Base-by-base conservation (phyloP, 2,797 vertebrate species). In the Smutsia gigantea region DNA sequence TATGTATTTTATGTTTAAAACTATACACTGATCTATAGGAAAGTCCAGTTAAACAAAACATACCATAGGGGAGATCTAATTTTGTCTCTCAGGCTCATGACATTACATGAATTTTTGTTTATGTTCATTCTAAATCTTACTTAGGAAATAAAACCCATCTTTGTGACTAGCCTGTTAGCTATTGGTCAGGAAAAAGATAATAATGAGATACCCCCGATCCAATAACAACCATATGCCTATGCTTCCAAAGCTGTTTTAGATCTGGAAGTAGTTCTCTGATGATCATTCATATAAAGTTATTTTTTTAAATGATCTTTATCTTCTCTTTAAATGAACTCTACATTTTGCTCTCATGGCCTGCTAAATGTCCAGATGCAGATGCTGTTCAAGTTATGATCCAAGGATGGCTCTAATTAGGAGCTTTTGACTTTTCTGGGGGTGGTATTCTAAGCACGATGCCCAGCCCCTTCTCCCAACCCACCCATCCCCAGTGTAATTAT, bases 1-100 rank as follows among this genome's bases (percentile, higher is more conserved):
- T 82, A 66, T 69, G 51, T 53, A 94, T 25, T 94, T 82, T 83
- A 64, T 83, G 53, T 96, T 84, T 94, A 72, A 95, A 96, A 94
- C 49, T 88, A 63, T 68, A 49, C 14, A 66, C 25, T 82, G 34
- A 74, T 90, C n/a, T 87, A 49, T 39, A 90, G 21, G 5, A 94
- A 96, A 93, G 34, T 37, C 37, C n/a, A 15, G 13, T 89, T 72
- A 95, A 96, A 75, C 10, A 49, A 79, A 17, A 29, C 27, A 31
- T 57, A 46, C 46, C 46, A 57, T 75, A 78, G 57, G 87, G 34
- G 23, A 64, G 29, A 64, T 85, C 11, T 68, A 14, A n/a, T 39
- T 82, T 95, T 85, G 66, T 49, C 29, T 83, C 25, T 66, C 0
- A 39, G 6, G 84, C 91, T 86, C 21, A 87, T 46, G 4, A 69